phyloP scores from a whole-genome alignment of 2,888 invertebrate genomes.

The Parasteatoda lunata region DNA sequence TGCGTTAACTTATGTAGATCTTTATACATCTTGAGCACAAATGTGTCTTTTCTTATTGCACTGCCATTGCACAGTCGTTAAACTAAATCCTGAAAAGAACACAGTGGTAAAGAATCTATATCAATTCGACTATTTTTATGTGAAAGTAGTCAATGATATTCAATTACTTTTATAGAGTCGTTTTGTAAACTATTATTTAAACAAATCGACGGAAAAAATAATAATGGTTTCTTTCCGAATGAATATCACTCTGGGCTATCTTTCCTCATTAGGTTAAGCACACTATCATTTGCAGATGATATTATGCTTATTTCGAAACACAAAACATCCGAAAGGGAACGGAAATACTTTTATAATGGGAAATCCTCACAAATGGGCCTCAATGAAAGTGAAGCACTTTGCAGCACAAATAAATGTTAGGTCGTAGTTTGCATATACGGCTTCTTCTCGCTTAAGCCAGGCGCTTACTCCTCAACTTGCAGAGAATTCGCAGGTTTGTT shows the following conservation, averaged over 20 bases:
- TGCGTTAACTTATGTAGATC: too few species aligned
- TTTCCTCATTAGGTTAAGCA: background rate
- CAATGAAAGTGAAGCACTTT: constrained; percentile 12
- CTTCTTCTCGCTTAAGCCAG: background rate
- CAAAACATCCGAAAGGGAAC: background rate
- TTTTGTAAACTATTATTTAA: too few species aligned
- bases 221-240: too few species aligned
- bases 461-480: background rate
- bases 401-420: constrained; percentile 8
- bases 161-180: too few species aligned
- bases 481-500: background rate
- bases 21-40: too few species aligned
- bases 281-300: background rate
- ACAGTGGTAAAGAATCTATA: too few species aligned
- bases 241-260: background rate
- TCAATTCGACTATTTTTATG: too few species aligned
- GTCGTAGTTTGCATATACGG: background rate
- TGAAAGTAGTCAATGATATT: too few species aligned
- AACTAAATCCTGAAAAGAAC: too few species aligned
- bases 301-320: background rate
- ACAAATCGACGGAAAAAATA: too few species aligned
- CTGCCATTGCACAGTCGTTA: too few species aligned
- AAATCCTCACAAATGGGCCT: background rate
- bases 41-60: too few species aligned
- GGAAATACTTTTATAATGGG: background rate